Evolutionary conservation across 2,113 vertebrate genomes (phyloP), one percentile per base, ranked within the genome.

Genomic region (Podiceps cristatus): DNA sequence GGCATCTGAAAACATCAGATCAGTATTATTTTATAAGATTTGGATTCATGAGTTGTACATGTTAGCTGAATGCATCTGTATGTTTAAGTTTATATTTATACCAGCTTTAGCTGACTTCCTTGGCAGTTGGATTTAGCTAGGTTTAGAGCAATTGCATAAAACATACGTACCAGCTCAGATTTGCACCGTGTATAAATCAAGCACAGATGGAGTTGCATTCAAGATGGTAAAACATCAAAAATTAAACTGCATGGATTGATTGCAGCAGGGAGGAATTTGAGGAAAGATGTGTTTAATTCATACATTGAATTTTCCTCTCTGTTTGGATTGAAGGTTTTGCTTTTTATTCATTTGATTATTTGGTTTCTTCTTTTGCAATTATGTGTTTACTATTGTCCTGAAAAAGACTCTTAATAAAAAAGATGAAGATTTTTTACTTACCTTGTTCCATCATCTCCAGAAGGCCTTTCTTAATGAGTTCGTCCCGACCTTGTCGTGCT

Each of bases 391-490:
- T 85, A 7, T 35, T 55, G 27, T 56, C 16, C 23, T 45, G 49
- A 52, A 75, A 93, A 49, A 83, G 11, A 44, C 10, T 77, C 44
- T 22, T 18, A 14, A 52, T 76, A 31, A 81, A 83, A 86, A 67
- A 55, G 15, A 31, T 29, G 9, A 78, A 60, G 42, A 24, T 24
- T 44, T 80, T 92, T 91, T 81, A 66, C 98, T 98, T 96, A 98
- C 99, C 99, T 98, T 98, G 98, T 90, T 99, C 98, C 52, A 98
- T 98, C 97, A 99, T 98, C 95, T 99, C 99, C 87, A 98, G 97
- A 29, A 99, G 98, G 27, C 97, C 99, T 97, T 98, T 99, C 97
- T 98, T 99, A 95, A 98, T 98, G 77, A 98, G 98, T 71, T 99
- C 99, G 74, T 99, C 99, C 42, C 98, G 98, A 71, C 98, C 98